A percentile compares a stretch with the other conserved stretches of the same genome.
Conservation (phyloP, 2,113 vertebrate species). For the Plotosus lineatus region DNA sequence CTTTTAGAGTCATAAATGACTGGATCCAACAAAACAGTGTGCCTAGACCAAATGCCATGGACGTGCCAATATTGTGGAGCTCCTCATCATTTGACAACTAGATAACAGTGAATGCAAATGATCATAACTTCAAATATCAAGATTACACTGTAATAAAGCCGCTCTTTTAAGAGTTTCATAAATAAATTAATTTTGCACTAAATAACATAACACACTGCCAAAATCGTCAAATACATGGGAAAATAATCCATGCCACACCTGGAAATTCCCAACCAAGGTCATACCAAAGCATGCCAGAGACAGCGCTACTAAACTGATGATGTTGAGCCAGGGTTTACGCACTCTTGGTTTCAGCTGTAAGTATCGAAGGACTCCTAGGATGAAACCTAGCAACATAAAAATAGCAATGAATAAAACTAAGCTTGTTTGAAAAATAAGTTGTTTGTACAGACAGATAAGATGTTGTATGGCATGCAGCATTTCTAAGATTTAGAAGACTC, state of each 20-base stretch:
- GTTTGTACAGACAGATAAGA: background rate
- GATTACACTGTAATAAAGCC: background rate
- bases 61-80: slow-evolving; percentile 82
- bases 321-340: slow-evolving; percentile 81
- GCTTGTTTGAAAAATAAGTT: background rate
- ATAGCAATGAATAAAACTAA: background rate
- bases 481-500: background rate
- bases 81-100: slow-evolving; percentile 76
- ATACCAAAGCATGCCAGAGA: slow-evolving; percentile 85
- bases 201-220: background rate
- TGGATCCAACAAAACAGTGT: slow-evolving; percentile 88
- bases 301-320: slow-evolving; percentile 73
- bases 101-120: slow-evolving; percentile 31
- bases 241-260: slow-evolving; percentile 73
- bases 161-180: background rate
- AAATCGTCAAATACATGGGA: background rate
- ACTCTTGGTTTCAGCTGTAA: slow-evolving; percentile 83
- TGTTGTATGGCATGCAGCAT: background rate
- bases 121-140: background rate
- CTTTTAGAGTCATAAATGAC: slow-evolving; percentile 82
- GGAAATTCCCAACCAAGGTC: slow-evolving; percentile 91
- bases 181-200: background rate
- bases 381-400: slow-evolving; percentile 74
- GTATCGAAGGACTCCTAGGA: slow-evolving; percentile 84
- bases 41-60: slow-evolving; percentile 84